Base-by-base conservation (phyloP, 1,140 invertebrate species). In the Panulirus ornatus region DNA sequence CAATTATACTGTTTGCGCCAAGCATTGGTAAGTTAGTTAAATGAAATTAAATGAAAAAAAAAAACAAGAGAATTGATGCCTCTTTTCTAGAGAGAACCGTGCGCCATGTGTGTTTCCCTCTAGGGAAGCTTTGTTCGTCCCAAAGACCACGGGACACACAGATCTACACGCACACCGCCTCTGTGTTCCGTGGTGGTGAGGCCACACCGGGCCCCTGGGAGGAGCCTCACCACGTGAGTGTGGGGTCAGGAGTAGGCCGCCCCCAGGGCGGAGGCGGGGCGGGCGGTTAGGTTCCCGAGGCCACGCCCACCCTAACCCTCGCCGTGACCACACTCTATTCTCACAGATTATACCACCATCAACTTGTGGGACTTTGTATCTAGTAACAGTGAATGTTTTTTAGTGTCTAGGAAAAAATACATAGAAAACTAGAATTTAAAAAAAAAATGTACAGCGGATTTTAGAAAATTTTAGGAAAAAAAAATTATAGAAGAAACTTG, bases 11-110 rank as follows among this genome's bases (percentile, higher is more conserved):
- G 22, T 27, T 75, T 86, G 71, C 71, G 16, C 42, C 51, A 86
- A 86, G 84, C 84, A 36, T 54, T 51, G 84, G 84, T n/a, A 76
- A 58, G 84, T 86, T 83, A 89, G 81, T 75, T 54, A 34, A 79
- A 47, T 51, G 42, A 73, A 73, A 73, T 73, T 40, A 79, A 78
- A 88, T 63, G 63, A 63, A 51, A 85, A 73, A 47, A 27, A 47
- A 79, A 38, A 79, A 47, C 16, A 44, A 79, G 40, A 79, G 76
- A 79, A 47, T 79, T 79, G 76, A 79, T 79, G 81, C 81, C 81
- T 84, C 81, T 84, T n/a, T 34, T 16, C n/a, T 34, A 84, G 8
- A 9, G 42, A n/a, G 30, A 84, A 63, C 54, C 51, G 81, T 70
- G 44, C 81, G 81, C 51, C 30, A 36, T 38, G 22, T 40, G 38